A percentile compares a stretch with the other conserved stretches of the same genome.
Evolutionary conservation across 2,113 vertebrate species (phyloP).

Genomic region (Sinocyclocheilus anophthalmus): DNA sequence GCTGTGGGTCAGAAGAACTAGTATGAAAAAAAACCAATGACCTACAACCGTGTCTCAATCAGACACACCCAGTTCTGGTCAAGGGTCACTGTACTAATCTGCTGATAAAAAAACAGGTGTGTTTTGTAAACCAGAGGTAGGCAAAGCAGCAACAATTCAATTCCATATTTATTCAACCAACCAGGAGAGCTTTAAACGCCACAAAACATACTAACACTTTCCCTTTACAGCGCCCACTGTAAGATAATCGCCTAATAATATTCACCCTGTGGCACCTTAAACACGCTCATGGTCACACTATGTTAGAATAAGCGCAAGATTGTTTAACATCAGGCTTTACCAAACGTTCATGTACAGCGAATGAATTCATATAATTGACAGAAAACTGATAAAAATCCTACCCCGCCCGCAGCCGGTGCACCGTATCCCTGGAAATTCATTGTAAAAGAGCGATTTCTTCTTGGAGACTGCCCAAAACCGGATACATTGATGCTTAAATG

Average conservation of each 20-base stretch:
- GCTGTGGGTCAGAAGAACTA: background rate
- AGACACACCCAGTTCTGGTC: background rate
- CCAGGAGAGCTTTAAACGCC: background rate
- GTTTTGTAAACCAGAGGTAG: background rate
- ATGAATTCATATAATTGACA: background rate
- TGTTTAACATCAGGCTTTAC: background rate
- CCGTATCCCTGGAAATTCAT: constrained; percentile 73
- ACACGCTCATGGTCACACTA: background rate
- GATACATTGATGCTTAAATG: background rate
- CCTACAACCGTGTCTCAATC: background rate
- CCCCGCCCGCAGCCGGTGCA: constrained; percentile 59
- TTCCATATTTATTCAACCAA: background rate
- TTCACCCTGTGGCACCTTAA: background rate
- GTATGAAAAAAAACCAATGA: background rate
- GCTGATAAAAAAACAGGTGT: background rate
- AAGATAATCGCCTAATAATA: background rate
- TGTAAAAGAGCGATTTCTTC: background rate
- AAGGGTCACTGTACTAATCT: background rate
- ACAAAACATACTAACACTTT: background rate
- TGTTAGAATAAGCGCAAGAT: background rate
- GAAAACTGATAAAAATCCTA: constrained; percentile 44
- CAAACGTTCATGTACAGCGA: background rate
- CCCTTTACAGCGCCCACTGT: background rate
- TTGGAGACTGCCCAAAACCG: background rate
- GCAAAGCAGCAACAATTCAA: background rate